These are phyloP conservation scores for Hydrozoanthus tunicans DNA, from an alignment of 64 coral and sea anemone species.

Conservation along the genomic window DNA sequence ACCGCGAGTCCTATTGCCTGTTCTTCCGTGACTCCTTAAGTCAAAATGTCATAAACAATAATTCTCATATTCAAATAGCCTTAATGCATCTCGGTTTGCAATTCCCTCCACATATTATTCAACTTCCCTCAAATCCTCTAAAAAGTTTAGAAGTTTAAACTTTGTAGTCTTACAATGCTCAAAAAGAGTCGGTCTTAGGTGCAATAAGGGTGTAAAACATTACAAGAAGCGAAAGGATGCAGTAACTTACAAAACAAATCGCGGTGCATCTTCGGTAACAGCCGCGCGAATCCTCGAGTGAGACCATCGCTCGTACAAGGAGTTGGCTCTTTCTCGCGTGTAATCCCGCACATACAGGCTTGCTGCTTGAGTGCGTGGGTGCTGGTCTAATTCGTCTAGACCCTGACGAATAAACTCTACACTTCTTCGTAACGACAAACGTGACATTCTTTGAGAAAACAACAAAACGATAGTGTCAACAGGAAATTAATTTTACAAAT, in stretches of 20 bases:
- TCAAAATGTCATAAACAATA: too few relatives aligned
- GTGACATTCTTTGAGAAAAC: not conserved
- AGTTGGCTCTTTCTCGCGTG: constrained; percentile 19
- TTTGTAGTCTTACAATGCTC: too few relatives aligned
- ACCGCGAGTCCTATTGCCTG: too few relatives aligned
- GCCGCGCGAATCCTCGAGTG: constrained; percentile 13
- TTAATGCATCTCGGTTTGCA: too few relatives aligned
- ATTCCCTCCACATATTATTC: too few relatives aligned
- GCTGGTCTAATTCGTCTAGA: constrained; percentile 35
- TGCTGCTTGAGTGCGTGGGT: constrained; percentile 33
- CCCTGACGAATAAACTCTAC: constrained; percentile 15
- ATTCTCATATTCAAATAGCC: too few relatives aligned
- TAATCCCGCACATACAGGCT: constrained; percentile 28
- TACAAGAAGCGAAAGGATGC: not conserved
- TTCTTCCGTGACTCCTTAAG: too few relatives aligned
- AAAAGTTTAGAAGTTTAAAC: too few relatives aligned
- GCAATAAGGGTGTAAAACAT: too few relatives aligned
- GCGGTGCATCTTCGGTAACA: constrained; percentile 41
- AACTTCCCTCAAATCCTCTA: too few relatives aligned
- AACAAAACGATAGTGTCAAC: not conserved
- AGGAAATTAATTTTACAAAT: not conserved
- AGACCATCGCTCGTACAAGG: constrained; percentile 8
- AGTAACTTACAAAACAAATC: constrained; percentile 36
- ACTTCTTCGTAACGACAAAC: constrained; percentile 29
- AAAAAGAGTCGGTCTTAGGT: too few relatives aligned